These are phyloP conservation scores for Dreissena polymorpha DNA, from an alignment of 1,140 invertebrate species.

Conservation along the genomic window DNA sequence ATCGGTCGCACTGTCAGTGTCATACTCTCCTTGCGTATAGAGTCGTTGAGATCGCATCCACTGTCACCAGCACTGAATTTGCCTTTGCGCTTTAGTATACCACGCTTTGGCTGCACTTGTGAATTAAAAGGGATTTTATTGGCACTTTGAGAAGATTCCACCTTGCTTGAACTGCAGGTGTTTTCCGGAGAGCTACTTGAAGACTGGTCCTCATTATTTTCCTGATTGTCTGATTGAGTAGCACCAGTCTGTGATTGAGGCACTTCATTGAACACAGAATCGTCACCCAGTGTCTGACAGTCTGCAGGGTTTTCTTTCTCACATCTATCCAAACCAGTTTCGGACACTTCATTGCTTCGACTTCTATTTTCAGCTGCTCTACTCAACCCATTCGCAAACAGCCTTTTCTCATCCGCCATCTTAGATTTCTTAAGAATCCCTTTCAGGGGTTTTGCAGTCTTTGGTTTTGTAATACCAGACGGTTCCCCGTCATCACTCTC, in stretches of 20 bases:
- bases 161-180: neutral
- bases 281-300: conserved; percentile 5
- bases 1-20: conserved; percentile 25
- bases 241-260: conserved; percentile 14
- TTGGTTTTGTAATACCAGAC: conserved; percentile 40
- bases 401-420: conserved; percentile 49
- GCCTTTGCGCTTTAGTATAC: conserved; percentile 75
- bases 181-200: conserved; percentile 10
- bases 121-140: conserved; percentile 70
- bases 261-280: conserved; percentile 42
- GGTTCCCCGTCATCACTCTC: conserved; percentile 67
- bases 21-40: conserved; percentile 49
- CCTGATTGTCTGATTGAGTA: neutral
- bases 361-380: neutral
- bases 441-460: conserved; percentile 60
- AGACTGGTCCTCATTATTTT: conserved; percentile 14
- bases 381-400: neutral
- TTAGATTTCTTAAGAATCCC: conserved; percentile 66
- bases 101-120: conserved; percentile 68
- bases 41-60: conserved; percentile 69
- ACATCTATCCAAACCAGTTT: neutral
- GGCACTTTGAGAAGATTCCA: conserved; percentile 31
- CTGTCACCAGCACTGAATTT: conserved; percentile 74
- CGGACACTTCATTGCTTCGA: conserved; percentile 6
- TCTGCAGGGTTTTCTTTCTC: conserved; percentile 6